Conservation (phyloP, 1,140 invertebrate genomes). For the Tenebrio molitor region DNA sequence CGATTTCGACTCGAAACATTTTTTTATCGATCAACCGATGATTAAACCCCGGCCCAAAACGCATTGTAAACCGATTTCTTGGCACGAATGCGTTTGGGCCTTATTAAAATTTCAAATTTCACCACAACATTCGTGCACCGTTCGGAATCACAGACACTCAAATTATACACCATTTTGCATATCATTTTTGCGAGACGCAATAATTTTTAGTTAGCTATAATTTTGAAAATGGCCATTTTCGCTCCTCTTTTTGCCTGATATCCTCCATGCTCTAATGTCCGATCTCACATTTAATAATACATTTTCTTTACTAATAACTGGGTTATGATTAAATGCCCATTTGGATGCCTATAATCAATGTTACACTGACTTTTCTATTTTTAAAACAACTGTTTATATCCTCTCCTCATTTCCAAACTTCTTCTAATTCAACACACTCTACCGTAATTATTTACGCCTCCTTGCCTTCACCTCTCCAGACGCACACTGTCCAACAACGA, state of each 20-base stretch:
- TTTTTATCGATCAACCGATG: slow-evolving; percentile 10
- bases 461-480: neutral
- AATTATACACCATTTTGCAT: slow-evolving; percentile 65
- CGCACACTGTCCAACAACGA: neutral
- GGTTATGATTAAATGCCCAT: slow-evolving; percentile 52
- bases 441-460: slow-evolving; percentile 23
- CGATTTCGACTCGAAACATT: slow-evolving; percentile 17
- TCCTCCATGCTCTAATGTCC: slow-evolving; percentile 52
- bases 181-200: slow-evolving; percentile 63
- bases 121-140: slow-evolving; percentile 58
- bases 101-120: slow-evolving; percentile 63
- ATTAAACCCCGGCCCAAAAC: slow-evolving; percentile 45
- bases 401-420: slow-evolving; percentile 4
- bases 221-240: slow-evolving; percentile 57
- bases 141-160: slow-evolving; percentile 61
- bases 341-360: slow-evolving; percentile 49
- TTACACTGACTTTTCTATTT: slow-evolving; percentile 45
- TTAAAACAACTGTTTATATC: slow-evolving; percentile 29
- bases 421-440: slow-evolving; percentile 5
- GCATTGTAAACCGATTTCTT: slow-evolving; percentile 58
- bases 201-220: slow-evolving; percentile 64
- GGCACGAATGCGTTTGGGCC: slow-evolving; percentile 63
- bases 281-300: slow-evolving; percentile 55
- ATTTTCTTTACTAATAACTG: slow-evolving; percentile 53
- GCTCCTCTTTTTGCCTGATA: slow-evolving; percentile 54